A percentile compares a stretch with the other conserved stretches of the same genome.
phyloP scores from a whole-genome alignment of 2,888 invertebrate genomes.

The Malacosoma neustria region DNA sequence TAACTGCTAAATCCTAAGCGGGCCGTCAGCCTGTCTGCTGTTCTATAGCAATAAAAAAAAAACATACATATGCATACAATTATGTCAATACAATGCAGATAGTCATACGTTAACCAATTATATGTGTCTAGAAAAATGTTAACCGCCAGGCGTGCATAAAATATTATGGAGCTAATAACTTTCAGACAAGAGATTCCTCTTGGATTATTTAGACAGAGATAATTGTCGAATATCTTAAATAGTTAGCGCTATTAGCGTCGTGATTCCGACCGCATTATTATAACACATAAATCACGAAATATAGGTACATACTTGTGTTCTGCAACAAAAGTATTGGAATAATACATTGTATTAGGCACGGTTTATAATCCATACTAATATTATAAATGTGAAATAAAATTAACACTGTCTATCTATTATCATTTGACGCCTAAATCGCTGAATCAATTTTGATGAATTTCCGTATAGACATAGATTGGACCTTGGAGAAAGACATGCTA shows the following conservation, averaged over 20 bases:
- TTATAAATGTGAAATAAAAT: no score
- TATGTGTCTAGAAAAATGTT: slow-evolving; percentile 13
- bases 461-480: no score
- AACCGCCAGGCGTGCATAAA: slow-evolving; percentile 15
- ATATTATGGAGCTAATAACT: slow-evolving; percentile 16
- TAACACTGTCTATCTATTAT: no score
- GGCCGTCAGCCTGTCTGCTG: slow-evolving; percentile 4
- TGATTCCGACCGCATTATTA: slow-evolving; percentile 25
- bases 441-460: no score
- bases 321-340: slow-evolving; percentile 21
- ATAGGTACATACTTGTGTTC: background rate
- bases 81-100: background rate
- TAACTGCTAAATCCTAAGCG: no score
- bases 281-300: slow-evolving; percentile 26
- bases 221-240: slow-evolving; percentile 31
- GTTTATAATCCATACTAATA: background rate
- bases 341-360: slow-evolving; percentile 9
- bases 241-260: slow-evolving; percentile 24
- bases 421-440: no score
- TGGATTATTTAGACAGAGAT: slow-evolving; percentile 26
- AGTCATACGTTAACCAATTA: slow-evolving; percentile 1
- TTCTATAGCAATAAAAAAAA: no score
- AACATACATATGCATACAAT: background rate
- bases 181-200: slow-evolving; percentile 18
- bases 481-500: no score